These are phyloP conservation scores for Syndactyla subalaris DNA, from an alignment of 2,797 vertebrate species.

Conservation along the genomic window DNA sequence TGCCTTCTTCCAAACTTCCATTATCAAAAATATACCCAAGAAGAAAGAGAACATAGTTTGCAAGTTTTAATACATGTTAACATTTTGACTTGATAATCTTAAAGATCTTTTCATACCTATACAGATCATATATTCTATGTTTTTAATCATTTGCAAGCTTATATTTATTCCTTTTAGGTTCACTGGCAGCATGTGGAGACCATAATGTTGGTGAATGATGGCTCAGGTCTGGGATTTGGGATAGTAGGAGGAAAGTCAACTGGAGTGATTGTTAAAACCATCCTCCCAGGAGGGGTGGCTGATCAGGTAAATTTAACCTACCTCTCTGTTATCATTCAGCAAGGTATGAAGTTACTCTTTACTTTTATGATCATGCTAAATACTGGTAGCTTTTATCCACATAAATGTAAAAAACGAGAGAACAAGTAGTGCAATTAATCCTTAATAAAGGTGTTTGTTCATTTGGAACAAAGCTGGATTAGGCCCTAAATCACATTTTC, in stretches of 20 bases:
- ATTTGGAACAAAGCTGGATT: background rate
- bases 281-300: slow-evolving; percentile 94
- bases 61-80: background rate
- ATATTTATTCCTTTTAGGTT: slow-evolving; percentile 70
- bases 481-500: background rate
- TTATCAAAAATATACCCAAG: background rate
- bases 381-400: background rate
- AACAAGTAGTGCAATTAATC: background rate
- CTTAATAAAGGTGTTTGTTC: background rate
- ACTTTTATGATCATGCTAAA: background rate
- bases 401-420: background rate
- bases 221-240: slow-evolving; percentile 95
- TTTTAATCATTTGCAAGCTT: background rate
- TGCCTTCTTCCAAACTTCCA: background rate
- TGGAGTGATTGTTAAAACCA: slow-evolving; percentile 97
- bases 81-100: background rate
- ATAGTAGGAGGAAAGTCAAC: slow-evolving; percentile 96
- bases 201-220: slow-evolving; percentile 95
- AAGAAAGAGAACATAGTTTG: background rate
- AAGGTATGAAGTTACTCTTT: background rate
- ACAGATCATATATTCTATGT: background rate
- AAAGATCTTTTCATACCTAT: background rate
- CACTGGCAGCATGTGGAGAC: slow-evolving; percentile 95
- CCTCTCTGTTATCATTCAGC: background rate
- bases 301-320: slow-evolving; percentile 85